Percentiles rank a stretch among this genome's conserved stretches.
Conservation (phyloP, 2,888 invertebrate species). For the Torymus tubicola region DNA sequence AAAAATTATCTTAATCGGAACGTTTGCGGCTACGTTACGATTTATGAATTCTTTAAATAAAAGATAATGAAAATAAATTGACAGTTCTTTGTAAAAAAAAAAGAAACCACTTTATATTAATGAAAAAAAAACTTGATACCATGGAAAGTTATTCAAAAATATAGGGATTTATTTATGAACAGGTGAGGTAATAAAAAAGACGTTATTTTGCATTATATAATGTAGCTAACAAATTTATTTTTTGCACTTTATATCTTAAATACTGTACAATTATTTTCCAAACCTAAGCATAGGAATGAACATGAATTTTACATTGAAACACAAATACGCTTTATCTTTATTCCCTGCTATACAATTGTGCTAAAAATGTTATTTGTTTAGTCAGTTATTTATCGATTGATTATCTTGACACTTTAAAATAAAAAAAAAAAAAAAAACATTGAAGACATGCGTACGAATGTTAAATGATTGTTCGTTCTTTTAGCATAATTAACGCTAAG, state of each 20-base stretch:
- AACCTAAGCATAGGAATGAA: constrained; percentile 56
- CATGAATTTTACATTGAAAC: constrained; percentile 47
- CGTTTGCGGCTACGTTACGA: too few species aligned
- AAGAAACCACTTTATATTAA: too few species aligned
- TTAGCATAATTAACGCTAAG: constrained; percentile 21
- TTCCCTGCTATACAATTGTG: constrained; percentile 54
- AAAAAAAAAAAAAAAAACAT: constrained; percentile 46
- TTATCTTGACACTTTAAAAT: constrained; percentile 47
- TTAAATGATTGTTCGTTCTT: constrained; percentile 48
- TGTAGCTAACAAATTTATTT: constrained; percentile 58
- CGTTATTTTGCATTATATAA: background rate
- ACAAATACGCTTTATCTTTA: constrained; percentile 49
- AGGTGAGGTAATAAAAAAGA: too few species aligned
- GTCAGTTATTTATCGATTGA: constrained; percentile 21
- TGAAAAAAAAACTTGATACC: too few species aligned
- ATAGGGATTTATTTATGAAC: too few species aligned
- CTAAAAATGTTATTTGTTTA: constrained; percentile 47
- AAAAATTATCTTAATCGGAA: too few species aligned
- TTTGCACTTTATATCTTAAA: constrained; percentile 61
- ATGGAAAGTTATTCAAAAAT: too few species aligned
- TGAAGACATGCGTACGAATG: constrained; percentile 44
- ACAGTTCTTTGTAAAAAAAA: too few species aligned
- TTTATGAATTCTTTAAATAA: too few species aligned
- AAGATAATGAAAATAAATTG: too few species aligned
- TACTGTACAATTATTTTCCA: constrained; percentile 68